phyloP scores from a whole-genome alignment of 2,888 invertebrate genomes.

The Caenorhabditis doughertyi region DNA sequence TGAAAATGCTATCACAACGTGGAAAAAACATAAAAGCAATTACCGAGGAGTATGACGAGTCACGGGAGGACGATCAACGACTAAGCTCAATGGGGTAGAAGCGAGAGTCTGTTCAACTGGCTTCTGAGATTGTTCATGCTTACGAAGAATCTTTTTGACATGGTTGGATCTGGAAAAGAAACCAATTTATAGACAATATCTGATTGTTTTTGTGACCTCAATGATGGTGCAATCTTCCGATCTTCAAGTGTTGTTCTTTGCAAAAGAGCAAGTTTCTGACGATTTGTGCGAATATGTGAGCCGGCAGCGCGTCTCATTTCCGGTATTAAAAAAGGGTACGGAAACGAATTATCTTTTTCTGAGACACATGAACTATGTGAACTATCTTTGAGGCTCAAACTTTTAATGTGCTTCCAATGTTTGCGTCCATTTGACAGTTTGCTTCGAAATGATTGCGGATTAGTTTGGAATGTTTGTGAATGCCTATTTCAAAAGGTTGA shows the following conservation, averaged over 20 bases:
- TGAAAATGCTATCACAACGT: conserved; percentile 53
- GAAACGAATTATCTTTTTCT: background rate
- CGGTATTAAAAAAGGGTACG: background rate
- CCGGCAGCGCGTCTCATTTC: conserved; percentile 60
- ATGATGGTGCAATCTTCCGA: conserved; percentile 52
- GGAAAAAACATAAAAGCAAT: conserved; percentile 58
- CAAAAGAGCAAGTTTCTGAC: conserved; percentile 54
- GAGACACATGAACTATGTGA: conserved; percentile 14
- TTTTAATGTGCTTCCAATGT: conserved; percentile 32
- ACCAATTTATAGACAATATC: background rate
- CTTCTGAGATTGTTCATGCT: conserved; percentile 30
- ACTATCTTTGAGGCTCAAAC: conserved; percentile 35
- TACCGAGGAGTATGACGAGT: conserved; percentile 58
- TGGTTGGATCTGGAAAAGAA: conserved; percentile 43
- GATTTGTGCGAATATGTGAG: conserved; percentile 49
- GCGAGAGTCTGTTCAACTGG: conserved; percentile 4
- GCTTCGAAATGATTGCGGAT: conserved; percentile 11
- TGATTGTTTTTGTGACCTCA: conserved; percentile 36
- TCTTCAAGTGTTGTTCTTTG: conserved; percentile 42
- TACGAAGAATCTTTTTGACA: conserved; percentile 36
- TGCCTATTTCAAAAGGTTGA: background rate
- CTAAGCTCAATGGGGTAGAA: conserved; percentile 16
- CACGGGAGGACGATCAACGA: conserved; percentile 60
- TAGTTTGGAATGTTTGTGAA: conserved; percentile 21
- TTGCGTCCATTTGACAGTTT: conserved; percentile 60